A percentile compares a stretch with the other conserved stretches of the same genome.
Evolutionary conservation across 2,888 invertebrate genomes (phyloP).

Genomic region (Heliconius aoede): DNA sequence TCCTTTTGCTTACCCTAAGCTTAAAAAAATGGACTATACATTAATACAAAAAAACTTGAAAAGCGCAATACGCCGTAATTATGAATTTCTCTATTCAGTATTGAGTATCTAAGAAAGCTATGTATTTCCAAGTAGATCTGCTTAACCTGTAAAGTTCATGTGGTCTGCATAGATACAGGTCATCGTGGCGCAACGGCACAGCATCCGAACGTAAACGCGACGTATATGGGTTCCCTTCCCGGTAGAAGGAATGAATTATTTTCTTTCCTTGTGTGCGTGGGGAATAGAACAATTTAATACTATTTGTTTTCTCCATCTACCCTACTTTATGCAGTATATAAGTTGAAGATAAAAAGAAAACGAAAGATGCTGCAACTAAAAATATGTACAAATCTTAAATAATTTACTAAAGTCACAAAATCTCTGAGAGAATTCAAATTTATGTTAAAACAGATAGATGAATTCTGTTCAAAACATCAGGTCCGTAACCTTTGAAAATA

Average conservation of each 20-base stretch:
- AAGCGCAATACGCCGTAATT: neutral
- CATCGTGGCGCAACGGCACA: no score
- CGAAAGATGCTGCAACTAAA: neutral
- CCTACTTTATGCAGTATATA: neutral
- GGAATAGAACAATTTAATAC: neutral
- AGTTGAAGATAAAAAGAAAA: neutral
- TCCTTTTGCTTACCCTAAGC: no score
- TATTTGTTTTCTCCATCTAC: neutral
- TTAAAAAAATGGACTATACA: no score
- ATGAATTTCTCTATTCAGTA: neutral
- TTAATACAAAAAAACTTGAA: no score
- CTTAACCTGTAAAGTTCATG: no score
- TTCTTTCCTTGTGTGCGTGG: neutral
- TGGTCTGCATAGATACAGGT: no score
- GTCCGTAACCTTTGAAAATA: neutral
- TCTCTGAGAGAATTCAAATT: neutral
- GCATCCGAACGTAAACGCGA: no score
- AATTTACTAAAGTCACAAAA: neutral
- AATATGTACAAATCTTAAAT: neutral
- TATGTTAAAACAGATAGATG: constrained; percentile 1
- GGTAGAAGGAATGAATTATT: no score
- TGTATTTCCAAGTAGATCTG: no score
- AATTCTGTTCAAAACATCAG: constrained; percentile 1
- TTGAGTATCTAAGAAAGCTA: no score
- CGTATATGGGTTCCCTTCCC: no score